Percentiles rank a stretch among this genome's conserved stretches.
These are phyloP conservation scores for Hozukius guyotensis DNA, from an alignment of 2,797 vertebrate genomes.

Conservation along the genomic window DNA sequence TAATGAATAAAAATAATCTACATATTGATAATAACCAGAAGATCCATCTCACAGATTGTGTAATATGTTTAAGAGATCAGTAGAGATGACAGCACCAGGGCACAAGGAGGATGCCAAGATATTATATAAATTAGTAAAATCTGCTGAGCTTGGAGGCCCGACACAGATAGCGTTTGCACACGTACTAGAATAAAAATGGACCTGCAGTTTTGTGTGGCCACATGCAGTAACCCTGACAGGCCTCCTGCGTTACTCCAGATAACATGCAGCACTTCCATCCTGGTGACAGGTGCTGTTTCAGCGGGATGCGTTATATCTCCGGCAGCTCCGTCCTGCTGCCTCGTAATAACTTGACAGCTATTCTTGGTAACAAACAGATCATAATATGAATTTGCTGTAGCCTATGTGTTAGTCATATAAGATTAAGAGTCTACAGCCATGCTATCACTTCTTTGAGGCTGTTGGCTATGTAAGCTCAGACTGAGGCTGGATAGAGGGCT, in stretches of 20 bases:
- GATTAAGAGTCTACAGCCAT: background rate
- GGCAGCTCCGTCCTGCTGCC: background rate
- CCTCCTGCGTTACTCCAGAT: background rate
- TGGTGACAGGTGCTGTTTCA: constrained; percentile 8
- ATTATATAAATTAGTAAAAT: background rate
- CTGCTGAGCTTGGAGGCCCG: background rate
- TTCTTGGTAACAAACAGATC: background rate
- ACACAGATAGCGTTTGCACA: background rate
- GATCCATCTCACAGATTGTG: background rate
- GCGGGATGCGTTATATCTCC: background rate
- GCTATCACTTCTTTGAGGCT: background rate
- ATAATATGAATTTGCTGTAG: background rate
- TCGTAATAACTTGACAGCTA: background rate
- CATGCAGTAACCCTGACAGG: background rate
- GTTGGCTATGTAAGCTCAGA: too few relatives aligned
- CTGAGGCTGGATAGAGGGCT: too few relatives aligned
- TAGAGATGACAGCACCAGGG: background rate
- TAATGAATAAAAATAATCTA: background rate
- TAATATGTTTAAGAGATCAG: background rate
- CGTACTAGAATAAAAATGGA: background rate
- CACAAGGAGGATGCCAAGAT: background rate
- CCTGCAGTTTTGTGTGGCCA: background rate
- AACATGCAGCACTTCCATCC: background rate
- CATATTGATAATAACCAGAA: background rate
- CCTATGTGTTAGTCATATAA: background rate